Percentiles rank a stretch among this genome's conserved stretches.
These are phyloP conservation scores for Cossypha dichroa DNA, from an alignment of 2,797 vertebrate species.

Conservation along the genomic window DNA sequence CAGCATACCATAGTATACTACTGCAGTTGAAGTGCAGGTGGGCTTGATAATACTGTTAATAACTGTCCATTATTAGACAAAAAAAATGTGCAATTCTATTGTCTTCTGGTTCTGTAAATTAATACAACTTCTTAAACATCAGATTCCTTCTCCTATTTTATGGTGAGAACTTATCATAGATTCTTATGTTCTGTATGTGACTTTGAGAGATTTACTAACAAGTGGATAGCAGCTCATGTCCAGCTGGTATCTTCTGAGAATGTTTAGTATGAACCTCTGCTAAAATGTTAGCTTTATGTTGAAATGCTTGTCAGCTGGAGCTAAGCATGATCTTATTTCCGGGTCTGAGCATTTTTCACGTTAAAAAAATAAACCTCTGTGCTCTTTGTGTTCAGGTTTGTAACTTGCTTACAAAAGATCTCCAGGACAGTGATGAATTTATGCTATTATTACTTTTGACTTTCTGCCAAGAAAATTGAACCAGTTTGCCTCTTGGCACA, in stretches of 20 bases:
- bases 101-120: constrained; percentile 36
- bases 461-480: not conserved
- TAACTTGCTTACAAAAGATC: constrained; percentile 1
- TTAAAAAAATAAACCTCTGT: not conserved
- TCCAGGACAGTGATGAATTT: not conserved
- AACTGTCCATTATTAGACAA: constrained; percentile 39
- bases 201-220: not conserved
- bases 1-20: not conserved
- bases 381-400: not conserved
- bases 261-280: not conserved
- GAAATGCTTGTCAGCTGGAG: not conserved
- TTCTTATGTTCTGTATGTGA: not conserved
- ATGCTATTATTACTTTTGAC: not conserved
- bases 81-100: constrained; percentile 40
- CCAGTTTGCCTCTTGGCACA: not conserved
- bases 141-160: not conserved
- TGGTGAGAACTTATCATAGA: not conserved
- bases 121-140: constrained; percentile 7
- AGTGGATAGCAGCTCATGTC: not conserved
- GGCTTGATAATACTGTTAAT: constrained; percentile 4
- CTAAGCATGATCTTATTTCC: not conserved
- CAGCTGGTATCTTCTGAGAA: not conserved
- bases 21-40: constrained; percentile 36
- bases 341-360: not conserved
- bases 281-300: not conserved